Percentiles rank a stretch among this genome's conserved stretches.
Conservation (phyloP, 2,888 invertebrate genomes). For the Candidula unifasciata region DNA sequence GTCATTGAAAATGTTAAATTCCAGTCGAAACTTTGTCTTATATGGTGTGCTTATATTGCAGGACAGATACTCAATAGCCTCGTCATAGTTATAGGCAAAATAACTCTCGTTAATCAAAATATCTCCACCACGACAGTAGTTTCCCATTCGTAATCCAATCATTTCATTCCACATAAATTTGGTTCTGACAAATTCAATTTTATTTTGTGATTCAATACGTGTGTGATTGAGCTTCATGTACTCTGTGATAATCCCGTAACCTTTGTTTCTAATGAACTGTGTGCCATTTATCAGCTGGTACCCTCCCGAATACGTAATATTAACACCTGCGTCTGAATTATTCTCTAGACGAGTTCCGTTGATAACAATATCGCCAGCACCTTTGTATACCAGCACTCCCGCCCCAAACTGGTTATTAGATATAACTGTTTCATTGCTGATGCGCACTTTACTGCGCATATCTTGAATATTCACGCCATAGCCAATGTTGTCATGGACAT, state of each 20-base stretch:
- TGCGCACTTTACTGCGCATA: constrained; percentile 88
- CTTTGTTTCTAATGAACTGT: constrained; percentile 90
- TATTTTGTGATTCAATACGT: constrained; percentile 64
- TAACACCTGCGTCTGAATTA: constrained; percentile 88
- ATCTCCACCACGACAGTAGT: constrained; percentile 85
- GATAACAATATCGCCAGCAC: constrained; percentile 94
- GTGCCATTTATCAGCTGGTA: constrained; percentile 93
- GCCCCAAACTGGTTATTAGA: constrained; percentile 90
- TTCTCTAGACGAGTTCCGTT: constrained; percentile 92
- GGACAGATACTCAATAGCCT: constrained; percentile 88
- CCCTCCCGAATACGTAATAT: constrained; percentile 96
- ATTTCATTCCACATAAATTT: constrained; percentile 91
- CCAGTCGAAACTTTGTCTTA: constrained; percentile 74
- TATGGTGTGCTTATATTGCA: constrained; percentile 84
- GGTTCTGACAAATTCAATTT: constrained; percentile 85
- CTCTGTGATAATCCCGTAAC: constrained; percentile 81
- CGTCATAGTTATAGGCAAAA: constrained; percentile 88
- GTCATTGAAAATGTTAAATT: constrained; percentile 69
- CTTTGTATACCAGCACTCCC: constrained; percentile 91
- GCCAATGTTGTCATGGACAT: constrained; percentile 92
- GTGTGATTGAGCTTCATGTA: constrained; percentile 73
- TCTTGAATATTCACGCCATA: constrained; percentile 96
- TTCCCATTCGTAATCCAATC: constrained; percentile 92
- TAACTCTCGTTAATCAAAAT: constrained; percentile 90
- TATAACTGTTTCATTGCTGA: constrained; percentile 88